A percentile compares a stretch with the other conserved stretches of the same genome.
phyloP scores from a whole-genome alignment of 1,140 invertebrate genomes.

The Pseudomyrmex concolor region DNA sequence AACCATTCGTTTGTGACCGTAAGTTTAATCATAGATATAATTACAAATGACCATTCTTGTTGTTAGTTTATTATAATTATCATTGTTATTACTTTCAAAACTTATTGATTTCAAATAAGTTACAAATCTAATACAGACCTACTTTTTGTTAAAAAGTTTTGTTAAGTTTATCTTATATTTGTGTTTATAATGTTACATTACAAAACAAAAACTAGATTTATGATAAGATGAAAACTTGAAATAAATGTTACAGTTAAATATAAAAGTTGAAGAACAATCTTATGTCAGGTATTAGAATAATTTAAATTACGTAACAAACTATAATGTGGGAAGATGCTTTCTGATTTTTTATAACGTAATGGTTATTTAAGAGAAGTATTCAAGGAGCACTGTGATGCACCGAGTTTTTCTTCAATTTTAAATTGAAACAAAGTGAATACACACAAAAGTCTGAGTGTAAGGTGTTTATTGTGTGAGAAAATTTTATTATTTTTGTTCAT shows the following conservation, averaged over 20 bases:
- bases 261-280: constrained; percentile 72
- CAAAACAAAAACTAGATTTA: constrained; percentile 72
- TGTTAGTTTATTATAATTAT: constrained; percentile 77
- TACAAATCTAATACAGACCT: constrained; percentile 65
- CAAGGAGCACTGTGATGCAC: constrained; percentile 34
- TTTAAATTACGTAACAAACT: constrained; percentile 58
- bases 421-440: constrained; percentile 35
- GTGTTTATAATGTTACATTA: constrained; percentile 75
- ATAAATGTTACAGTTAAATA: constrained; percentile 74
- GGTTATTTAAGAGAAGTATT: constrained; percentile 61
- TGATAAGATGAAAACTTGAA: constrained; percentile 74
- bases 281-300: constrained; percentile 71
- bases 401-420: constrained; percentile 68
- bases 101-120: constrained; percentile 74
- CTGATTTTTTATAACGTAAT: constrained; percentile 44
- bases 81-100: constrained; percentile 55
- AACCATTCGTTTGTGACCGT: constrained; percentile 97
- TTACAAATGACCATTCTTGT: constrained; percentile 83
- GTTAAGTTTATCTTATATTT: constrained; percentile 75
- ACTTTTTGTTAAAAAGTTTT: constrained; percentile 73
- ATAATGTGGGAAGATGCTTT: constrained; percentile 66
- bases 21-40: constrained; percentile 88
- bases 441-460: constrained; percentile 37
- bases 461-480: constrained; percentile 39
- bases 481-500: constrained; percentile 43